Evolutionary conservation across 1,140 invertebrate species (phyloP).

Genomic region (Hycleus phaleratus): DNA sequence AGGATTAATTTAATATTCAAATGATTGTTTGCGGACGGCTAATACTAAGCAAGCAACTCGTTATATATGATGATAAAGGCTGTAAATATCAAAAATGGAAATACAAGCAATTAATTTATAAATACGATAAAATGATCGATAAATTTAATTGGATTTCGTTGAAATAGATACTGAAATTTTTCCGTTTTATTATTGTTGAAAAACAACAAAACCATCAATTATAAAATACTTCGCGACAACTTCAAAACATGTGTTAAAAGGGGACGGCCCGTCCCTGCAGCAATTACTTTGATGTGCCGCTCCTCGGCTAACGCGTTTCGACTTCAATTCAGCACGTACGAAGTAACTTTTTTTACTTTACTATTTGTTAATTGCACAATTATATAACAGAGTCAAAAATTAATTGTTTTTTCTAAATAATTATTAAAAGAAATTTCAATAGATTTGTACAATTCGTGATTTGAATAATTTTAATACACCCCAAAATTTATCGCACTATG

Average conservation of each 20-base stretch:
- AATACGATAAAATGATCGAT: too few relatives aligned
- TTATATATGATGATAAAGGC: slow-evolving; percentile 6
- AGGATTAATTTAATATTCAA: slow-evolving; percentile 9
- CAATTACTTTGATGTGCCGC: slow-evolving; percentile 9
- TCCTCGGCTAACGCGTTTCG: slow-evolving; percentile 6
- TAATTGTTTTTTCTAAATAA: neutral
- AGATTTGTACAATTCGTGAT: too few relatives aligned
- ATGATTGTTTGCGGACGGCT: slow-evolving; percentile 9
- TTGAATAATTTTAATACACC: too few relatives aligned
- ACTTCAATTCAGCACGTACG: slow-evolving; percentile 2
- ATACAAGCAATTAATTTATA: neutral
- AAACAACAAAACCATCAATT: too few relatives aligned
- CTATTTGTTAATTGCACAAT: slow-evolving; percentile 2
- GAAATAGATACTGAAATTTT: too few relatives aligned
- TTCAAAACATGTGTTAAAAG: slow-evolving; percentile 4
- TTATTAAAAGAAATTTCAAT: too few relatives aligned
- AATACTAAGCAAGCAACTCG: slow-evolving; percentile 13
- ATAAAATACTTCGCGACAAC: too few relatives aligned
- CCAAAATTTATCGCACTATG: too few relatives aligned
- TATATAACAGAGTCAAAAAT: neutral
- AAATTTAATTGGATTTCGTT: too few relatives aligned
- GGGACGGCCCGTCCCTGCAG: neutral
- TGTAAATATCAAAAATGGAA: too few relatives aligned
- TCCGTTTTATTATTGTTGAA: too few relatives aligned
- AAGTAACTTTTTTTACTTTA: neutral